These are phyloP conservation scores for Amphipoea oculea DNA, from an alignment of 2,888 invertebrate species.

Conservation along the genomic window DNA sequence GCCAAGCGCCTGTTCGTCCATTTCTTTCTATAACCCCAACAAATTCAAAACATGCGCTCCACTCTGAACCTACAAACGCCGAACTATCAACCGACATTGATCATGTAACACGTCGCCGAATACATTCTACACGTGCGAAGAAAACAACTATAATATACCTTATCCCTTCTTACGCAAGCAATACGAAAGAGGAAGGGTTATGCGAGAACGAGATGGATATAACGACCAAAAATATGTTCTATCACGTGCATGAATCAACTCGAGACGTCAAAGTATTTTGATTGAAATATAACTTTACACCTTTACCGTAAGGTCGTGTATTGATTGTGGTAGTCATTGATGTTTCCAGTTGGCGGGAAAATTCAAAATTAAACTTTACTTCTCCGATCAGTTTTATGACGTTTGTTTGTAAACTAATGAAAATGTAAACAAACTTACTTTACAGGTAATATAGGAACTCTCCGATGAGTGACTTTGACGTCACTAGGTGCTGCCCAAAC, in stretches of 20 bases:
- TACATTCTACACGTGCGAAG: slow-evolving; percentile 74
- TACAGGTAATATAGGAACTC: slow-evolving; percentile 69
- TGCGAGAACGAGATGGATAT: slow-evolving; percentile 70
- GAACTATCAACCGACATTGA: slow-evolving; percentile 69
- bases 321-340: slow-evolving; percentile 39
- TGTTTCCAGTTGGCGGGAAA: slow-evolving; percentile 68
- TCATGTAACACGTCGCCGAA: slow-evolving; percentile 74
- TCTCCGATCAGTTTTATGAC: slow-evolving; percentile 24
- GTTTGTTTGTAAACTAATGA: neutral
- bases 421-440: slow-evolving; percentile 75
- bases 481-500: slow-evolving; percentile 84
- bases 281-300: slow-evolving; percentile 61
- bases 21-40: slow-evolving; percentile 79
- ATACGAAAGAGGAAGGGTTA: slow-evolving; percentile 61
- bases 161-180: slow-evolving; percentile 59
- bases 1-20: slow-evolving; percentile 74
- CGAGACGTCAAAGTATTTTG: slow-evolving; percentile 49
- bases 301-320: slow-evolving; percentile 34
- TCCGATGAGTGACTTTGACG: slow-evolving; percentile 72
- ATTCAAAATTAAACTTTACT: slow-evolving; percentile 60
- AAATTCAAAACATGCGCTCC: slow-evolving; percentile 71
- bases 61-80: slow-evolving; percentile 55
- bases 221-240: slow-evolving; percentile 67
- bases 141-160: slow-evolving; percentile 68
- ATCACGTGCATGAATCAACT: slow-evolving; percentile 77